Conservation (phyloP, 2,113 vertebrate species). For the Etheostoma spectabile region DNA sequence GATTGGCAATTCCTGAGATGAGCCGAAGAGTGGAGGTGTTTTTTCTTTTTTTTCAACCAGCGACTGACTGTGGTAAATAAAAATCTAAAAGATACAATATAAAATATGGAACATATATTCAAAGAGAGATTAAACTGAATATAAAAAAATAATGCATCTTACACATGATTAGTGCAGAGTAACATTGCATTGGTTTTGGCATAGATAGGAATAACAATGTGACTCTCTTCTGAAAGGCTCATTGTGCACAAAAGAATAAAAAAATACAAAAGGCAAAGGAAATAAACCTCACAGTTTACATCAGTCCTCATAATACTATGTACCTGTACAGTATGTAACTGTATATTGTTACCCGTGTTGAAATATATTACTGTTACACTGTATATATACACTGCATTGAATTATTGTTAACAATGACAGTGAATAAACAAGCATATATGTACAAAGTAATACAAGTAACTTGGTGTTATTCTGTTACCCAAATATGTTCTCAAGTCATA, state of each 20-base stretch:
- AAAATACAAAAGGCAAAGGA: conserved; percentile 45
- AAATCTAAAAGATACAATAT: conserved; percentile 58
- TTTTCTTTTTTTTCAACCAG: not conserved
- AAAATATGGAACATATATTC: conserved; percentile 65
- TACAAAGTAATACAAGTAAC: conserved; percentile 61
- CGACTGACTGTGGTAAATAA: conserved; percentile 37
- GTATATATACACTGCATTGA: conserved; percentile 33
- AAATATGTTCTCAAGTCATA: conserved; percentile 52
- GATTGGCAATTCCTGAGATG: conserved; percentile 79
- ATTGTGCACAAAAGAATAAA: conserved; percentile 33
- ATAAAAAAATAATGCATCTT: conserved; percentile 71
- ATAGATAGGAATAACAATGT: conserved; percentile 64
- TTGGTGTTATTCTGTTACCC: conserved; percentile 41
- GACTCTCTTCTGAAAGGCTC: conserved; percentile 47
- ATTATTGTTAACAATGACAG: conserved; percentile 42
- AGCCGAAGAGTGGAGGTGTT: conserved; percentile 54
- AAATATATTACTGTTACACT: conserved; percentile 51
- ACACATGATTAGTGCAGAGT: conserved; percentile 81
- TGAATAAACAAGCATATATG: conserved; percentile 60
- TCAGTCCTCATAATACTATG: conserved; percentile 51
- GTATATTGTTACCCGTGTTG: conserved; percentile 41
- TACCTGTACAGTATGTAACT: conserved; percentile 49
- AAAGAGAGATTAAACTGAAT: conserved; percentile 65
- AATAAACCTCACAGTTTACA: conserved; percentile 58
- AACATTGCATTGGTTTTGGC: conserved; percentile 81